Evolutionary conservation across 2,113 vertebrate species (phyloP).

Genomic region (Holacanthus passer): DNA sequence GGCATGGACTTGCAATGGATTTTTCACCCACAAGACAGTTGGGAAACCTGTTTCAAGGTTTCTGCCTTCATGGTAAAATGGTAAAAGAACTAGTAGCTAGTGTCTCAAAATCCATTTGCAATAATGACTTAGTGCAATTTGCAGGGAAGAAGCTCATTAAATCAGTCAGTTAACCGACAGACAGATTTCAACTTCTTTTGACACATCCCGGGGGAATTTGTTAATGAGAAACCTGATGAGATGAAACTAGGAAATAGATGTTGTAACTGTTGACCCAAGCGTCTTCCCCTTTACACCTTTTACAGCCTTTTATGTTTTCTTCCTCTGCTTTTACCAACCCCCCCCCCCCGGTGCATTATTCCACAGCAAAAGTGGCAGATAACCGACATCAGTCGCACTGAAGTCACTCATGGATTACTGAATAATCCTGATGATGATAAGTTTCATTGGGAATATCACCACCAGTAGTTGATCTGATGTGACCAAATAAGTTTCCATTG

Average conservation of each 20-base stretch:
- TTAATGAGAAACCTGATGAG: conserved; percentile 14
- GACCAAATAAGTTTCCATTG: conserved; percentile 29
- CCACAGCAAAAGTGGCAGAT: conserved; percentile 15
- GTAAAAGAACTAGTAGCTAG: not conserved
- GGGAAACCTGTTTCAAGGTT: conserved; percentile 26
- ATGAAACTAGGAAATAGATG: not conserved
- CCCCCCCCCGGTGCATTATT: not conserved
- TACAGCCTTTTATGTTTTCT: conserved; percentile 10
- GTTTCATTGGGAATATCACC: conserved; percentile 34
- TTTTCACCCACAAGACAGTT: conserved; percentile 14
- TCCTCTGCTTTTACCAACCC: not conserved
- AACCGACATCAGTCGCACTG: not conserved
- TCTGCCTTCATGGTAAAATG: too few species aligned
- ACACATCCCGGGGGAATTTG: conserved; percentile 26
- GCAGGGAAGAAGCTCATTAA: not conserved
- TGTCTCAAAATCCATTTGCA: not conserved
- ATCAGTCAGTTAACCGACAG: not conserved
- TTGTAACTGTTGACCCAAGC: not conserved
- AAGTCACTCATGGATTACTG: conserved; percentile 56
- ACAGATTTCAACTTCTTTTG: conserved; percentile 3
- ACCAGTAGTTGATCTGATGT: conserved; percentile 40
- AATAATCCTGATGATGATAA: conserved; percentile 59
- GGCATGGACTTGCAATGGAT: not conserved
- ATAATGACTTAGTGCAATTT: not conserved
- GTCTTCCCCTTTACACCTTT: not conserved